phyloP scores from a whole-genome alignment of 2,113 vertebrate genomes.

The Micromys minutus region DNA sequence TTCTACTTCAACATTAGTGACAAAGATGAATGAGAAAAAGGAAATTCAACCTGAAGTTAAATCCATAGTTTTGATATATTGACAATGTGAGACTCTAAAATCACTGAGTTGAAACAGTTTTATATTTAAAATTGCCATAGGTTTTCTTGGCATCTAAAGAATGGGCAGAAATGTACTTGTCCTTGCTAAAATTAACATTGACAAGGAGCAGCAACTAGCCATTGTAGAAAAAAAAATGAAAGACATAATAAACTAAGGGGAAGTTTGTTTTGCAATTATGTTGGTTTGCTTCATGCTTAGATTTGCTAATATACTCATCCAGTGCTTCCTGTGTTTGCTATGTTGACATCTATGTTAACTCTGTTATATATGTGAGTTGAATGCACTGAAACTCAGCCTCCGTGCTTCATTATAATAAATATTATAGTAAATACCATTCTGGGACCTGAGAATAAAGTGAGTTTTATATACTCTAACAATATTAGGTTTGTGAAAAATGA shows the following conservation, averaged over 20 bases:
- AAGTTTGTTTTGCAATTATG: background rate
- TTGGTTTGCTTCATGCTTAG: background rate
- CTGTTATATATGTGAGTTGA: background rate
- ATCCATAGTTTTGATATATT: background rate
- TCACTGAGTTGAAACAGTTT: background rate
- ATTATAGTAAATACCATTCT: background rate
- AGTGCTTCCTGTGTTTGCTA: background rate
- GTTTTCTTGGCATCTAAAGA: background rate
- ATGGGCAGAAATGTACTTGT: background rate
- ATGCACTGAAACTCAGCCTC: background rate
- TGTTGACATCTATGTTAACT: background rate
- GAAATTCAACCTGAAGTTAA: background rate
- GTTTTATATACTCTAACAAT: conserved; percentile 3
- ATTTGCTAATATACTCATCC: background rate
- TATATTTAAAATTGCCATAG: background rate
- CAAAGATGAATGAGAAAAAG: background rate
- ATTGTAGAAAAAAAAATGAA: conserved; percentile 16
- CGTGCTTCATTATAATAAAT: conserved; percentile 15
- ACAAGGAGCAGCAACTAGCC: background rate
- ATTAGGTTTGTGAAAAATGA: background rate
- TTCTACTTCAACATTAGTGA: background rate
- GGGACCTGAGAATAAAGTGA: background rate
- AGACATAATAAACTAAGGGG: background rate
- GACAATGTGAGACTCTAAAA: background rate
- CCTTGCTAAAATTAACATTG: background rate